phyloP scores from a whole-genome alignment of 2,113 vertebrate genomes.

The Apteryx owenii region DNA sequence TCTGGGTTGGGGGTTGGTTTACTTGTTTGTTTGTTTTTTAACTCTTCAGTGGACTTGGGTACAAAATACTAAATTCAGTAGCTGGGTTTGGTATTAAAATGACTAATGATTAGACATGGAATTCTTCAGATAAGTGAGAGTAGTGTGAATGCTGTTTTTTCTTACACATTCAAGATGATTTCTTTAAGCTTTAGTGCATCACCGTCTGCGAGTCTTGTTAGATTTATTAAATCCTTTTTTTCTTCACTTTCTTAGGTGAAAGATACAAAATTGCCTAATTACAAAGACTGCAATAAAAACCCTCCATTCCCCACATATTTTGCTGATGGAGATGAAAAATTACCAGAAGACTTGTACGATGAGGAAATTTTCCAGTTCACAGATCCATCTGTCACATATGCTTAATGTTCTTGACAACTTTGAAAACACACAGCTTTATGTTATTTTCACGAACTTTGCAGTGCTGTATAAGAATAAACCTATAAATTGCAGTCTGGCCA shows the following conservation, averaged over 20 bases:
- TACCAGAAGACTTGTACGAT: slow-evolving; percentile 91
- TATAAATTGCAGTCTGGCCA: background rate
- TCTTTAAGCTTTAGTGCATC: background rate
- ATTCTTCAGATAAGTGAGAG: background rate
- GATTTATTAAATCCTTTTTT: background rate
- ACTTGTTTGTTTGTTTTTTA: background rate
- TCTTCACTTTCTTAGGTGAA: slow-evolving; percentile 77
- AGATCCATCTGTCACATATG: slow-evolving; percentile 80
- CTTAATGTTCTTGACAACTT: slow-evolving; percentile 24
- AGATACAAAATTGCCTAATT: slow-evolving; percentile 81
- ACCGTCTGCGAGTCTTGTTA: background rate
- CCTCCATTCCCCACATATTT: slow-evolving; percentile 94
- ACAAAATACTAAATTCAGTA: background rate
- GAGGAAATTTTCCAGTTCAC: slow-evolving; percentile 85
- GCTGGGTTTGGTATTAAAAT: background rate
- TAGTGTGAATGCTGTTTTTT: background rate
- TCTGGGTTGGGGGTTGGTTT: background rate
- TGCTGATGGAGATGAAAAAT: slow-evolving; percentile 86
- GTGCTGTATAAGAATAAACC: background rate
- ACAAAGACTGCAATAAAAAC: slow-evolving; percentile 72
- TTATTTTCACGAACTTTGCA: background rate
- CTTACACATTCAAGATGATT: background rate
- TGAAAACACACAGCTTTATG: background rate
- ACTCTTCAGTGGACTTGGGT: background rate
- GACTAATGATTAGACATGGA: background rate